These are phyloP conservation scores for Parapsyche elsis DNA, from an alignment of 1,140 invertebrate species.

Conservation along the genomic window DNA sequence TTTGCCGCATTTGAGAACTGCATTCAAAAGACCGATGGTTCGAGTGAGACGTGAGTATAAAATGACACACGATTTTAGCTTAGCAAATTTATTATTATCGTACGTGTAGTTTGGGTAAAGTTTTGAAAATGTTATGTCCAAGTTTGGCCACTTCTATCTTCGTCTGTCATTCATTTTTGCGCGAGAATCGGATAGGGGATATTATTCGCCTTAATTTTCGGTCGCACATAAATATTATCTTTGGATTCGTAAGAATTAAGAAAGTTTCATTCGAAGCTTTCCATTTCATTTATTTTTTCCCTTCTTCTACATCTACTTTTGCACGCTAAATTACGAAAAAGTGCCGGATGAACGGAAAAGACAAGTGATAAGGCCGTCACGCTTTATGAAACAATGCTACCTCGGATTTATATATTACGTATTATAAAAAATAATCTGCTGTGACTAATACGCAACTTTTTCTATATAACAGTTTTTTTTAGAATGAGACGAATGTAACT, in stretches of 20 bases:
- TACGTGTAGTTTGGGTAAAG: too few relatives aligned
- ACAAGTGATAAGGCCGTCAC: too few relatives aligned
- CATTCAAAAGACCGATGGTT: conserved; percentile 70
- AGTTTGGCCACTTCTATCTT: background rate
- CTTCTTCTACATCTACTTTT: background rate
- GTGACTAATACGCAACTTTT: too few relatives aligned
- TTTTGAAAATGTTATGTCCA: background rate
- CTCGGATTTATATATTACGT: too few relatives aligned
- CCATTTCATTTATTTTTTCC: background rate
- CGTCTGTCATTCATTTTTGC: background rate
- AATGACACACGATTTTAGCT: too few relatives aligned
- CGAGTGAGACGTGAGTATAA: conserved; percentile 70
- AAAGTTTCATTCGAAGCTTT: conserved; percentile 12
- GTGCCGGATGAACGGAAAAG: too few relatives aligned
- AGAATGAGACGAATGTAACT: too few relatives aligned
- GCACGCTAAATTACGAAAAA: too few relatives aligned
- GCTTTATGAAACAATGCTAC: too few relatives aligned
- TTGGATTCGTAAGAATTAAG: conserved; percentile 30
- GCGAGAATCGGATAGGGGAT: background rate
- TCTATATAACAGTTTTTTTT: too few relatives aligned
- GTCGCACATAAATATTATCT: conserved; percentile 32
- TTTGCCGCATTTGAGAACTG: conserved; percentile 71
- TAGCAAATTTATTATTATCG: too few relatives aligned
- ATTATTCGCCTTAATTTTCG: conserved; percentile 28
- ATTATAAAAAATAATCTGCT: too few relatives aligned